Evolutionary conservation across 2,113 vertebrate species (phyloP).

Genomic region (Crotalus horridus): DNA sequence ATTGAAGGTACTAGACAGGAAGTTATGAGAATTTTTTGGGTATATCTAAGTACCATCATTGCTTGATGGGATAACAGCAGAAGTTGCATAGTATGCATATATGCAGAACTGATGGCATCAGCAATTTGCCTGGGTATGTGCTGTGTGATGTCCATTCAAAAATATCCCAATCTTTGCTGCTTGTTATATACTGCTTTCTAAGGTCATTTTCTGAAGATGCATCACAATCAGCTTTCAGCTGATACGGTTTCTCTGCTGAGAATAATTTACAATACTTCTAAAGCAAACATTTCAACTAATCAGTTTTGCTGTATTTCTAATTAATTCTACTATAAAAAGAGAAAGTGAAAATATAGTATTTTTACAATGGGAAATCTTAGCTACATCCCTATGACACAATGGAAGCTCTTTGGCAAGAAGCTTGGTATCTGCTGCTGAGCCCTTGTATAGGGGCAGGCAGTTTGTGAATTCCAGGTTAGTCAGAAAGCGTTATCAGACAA

Average conservation of each 20-base stretch:
- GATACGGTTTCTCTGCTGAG: background rate
- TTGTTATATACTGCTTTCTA: background rate
- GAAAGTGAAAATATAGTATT: background rate
- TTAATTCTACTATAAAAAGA: background rate
- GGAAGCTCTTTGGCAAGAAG: background rate
- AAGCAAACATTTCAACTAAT: background rate
- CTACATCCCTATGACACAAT: background rate
- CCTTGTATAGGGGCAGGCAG: background rate
- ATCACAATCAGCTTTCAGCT: background rate
- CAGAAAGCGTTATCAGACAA: constrained; percentile 8
- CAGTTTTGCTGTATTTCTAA: background rate
- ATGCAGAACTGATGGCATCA: background rate
- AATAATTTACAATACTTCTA: background rate
- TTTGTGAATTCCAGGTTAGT: background rate
- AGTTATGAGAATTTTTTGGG: background rate
- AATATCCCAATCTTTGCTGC: background rate
- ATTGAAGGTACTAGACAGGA: background rate
- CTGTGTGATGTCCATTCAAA: background rate
- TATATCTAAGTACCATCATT: background rate
- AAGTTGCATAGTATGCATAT: background rate
- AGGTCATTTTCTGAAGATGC: background rate
- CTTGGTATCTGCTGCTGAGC: background rate
- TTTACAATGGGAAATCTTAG: background rate
- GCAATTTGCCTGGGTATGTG: background rate
- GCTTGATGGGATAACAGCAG: background rate